Evolutionary conservation across 2,113 vertebrate species (phyloP).

Genomic region (Phocoena phocoena): DNA sequence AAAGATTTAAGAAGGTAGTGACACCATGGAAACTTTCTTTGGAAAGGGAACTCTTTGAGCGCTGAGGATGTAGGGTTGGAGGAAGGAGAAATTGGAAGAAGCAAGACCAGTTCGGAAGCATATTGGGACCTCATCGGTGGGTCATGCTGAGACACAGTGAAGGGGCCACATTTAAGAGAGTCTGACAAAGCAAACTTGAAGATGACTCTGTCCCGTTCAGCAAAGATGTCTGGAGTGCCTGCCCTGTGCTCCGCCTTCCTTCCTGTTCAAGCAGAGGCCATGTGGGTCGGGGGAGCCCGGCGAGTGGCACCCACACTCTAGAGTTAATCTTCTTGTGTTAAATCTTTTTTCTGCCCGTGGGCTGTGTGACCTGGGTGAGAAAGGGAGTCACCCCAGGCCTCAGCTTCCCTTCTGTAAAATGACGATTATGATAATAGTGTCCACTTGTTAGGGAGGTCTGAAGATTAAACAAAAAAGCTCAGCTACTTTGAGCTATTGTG

Average conservation of each 20-base stretch:
- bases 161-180: not conserved
- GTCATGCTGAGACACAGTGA: not conserved
- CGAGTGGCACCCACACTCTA: rapidly evolving
- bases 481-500: not conserved
- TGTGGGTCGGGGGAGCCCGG: rapidly evolving
- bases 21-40: not conserved
- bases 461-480: not conserved
- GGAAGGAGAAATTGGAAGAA: not conserved
- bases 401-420: not conserved
- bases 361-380: not conserved
- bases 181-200: not conserved
- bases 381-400: not conserved
- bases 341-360: not conserved
- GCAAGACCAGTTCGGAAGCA: not conserved
- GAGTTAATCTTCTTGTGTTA: not conserved
- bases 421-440: not conserved
- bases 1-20: not conserved
- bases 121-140: not conserved
- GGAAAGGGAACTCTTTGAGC: not conserved
- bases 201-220: not conserved
- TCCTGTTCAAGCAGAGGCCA: not conserved
- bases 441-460: not conserved
- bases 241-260: rapidly evolving
- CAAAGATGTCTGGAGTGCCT: not conserved
- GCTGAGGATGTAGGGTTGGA: not conserved